Evolutionary conservation across 2,888 invertebrate genomes (phyloP).

Genomic region (Abscondita cerata): DNA sequence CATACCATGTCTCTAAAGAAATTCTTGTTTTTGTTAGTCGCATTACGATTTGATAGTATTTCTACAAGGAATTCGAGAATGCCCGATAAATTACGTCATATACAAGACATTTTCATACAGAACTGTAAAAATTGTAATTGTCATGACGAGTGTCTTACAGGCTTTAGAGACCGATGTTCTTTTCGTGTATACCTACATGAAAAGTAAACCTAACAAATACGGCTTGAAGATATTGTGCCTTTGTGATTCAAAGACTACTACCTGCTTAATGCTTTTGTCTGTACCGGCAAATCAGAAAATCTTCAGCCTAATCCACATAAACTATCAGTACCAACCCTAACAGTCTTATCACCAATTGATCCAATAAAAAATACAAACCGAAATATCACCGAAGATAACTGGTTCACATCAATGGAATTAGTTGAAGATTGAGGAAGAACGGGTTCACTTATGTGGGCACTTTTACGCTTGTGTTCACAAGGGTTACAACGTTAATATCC

Average conservation of each 20-base stretch:
- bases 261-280: slow-evolving; percentile 1
- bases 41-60: slow-evolving; percentile 41
- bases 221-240: slow-evolving; percentile 2
- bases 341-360: too few relatives aligned
- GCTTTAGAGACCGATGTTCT: slow-evolving; percentile 20
- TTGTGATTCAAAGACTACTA: slow-evolving; percentile 13
- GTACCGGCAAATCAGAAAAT: slow-evolving; percentile 4
- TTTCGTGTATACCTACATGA: slow-evolving; percentile 16
- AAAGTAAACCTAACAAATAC: slow-evolving; percentile 11
- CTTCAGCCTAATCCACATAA: background rate
- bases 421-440: too few relatives aligned
- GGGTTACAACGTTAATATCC: too few relatives aligned
- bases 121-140: slow-evolving; percentile 7
- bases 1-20: slow-evolving; percentile 36
- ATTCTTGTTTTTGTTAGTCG: slow-evolving; percentile 33
- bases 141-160: background rate
- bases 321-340: too few relatives aligned
- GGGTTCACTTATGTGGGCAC: too few relatives aligned
- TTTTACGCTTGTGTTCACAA: too few relatives aligned
- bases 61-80: slow-evolving; percentile 24
- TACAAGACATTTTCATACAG: background rate
- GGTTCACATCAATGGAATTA: too few relatives aligned
- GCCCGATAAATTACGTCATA: slow-evolving; percentile 28
- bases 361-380: too few relatives aligned
- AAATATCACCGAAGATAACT: too few relatives aligned